A percentile compares a stretch with the other conserved stretches of the same genome.
Conservation (phyloP, 1,140 invertebrate species). For the Aphelinus atriplicis region DNA sequence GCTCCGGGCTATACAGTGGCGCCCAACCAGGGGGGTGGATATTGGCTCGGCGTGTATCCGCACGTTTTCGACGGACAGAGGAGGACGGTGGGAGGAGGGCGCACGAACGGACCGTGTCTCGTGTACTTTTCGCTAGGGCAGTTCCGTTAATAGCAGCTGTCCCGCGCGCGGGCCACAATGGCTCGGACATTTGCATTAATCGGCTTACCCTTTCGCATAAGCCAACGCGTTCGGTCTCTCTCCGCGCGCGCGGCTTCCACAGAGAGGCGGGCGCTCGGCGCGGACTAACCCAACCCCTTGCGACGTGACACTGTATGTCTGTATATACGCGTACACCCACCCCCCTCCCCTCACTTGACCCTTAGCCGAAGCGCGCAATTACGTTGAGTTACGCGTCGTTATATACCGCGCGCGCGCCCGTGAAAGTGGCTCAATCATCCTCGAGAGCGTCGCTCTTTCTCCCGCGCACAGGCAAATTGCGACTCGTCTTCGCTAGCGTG, state of each 20-base stretch:
- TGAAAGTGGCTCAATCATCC: conserved; percentile 25
- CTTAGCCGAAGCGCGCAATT: conserved; percentile 21
- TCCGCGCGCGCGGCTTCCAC: neutral
- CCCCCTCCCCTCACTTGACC: conserved; percentile 24
- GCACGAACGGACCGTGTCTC: too few species aligned
- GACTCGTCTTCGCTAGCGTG: neutral
- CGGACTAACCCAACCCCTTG: too few species aligned
- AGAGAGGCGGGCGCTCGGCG: too few species aligned
- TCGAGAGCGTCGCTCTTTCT: neutral
- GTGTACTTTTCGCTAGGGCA: neutral
- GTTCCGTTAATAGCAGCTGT: conserved; percentile 18
- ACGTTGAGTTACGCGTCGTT: conserved; percentile 23
- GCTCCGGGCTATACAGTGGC: too few species aligned
- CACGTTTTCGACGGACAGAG: too few species aligned
- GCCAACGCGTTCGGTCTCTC: too few species aligned
- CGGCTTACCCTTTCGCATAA: conserved; percentile 14
- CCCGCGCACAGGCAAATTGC: conserved; percentile 9
- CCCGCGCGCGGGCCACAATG: conserved; percentile 16
- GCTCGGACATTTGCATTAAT: conserved; percentile 44
- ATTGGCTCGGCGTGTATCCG: too few species aligned
- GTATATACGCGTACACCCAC: too few species aligned
- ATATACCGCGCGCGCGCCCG: conserved; percentile 11
- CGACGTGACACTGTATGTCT: too few species aligned
- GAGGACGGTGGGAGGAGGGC: too few species aligned
- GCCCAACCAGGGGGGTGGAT: too few species aligned